Percentiles rank a stretch among this genome's conserved stretches.
Conservation (phyloP, 2,888 invertebrate genomes). For the Apodemia duryi region DNA sequence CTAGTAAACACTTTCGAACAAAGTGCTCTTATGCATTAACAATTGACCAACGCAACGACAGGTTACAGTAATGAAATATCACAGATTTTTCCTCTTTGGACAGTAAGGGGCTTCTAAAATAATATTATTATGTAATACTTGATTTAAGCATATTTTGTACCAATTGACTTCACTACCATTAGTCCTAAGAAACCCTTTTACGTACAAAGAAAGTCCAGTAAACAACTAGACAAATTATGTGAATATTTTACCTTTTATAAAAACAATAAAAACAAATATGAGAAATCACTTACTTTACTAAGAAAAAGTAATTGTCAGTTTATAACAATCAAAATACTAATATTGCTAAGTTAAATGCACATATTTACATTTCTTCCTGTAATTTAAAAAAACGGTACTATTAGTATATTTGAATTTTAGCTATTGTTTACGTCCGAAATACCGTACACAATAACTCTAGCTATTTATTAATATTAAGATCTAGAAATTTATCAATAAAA, state of each 20-base stretch:
- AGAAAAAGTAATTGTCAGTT: slow-evolving; percentile 63
- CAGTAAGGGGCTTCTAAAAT: slow-evolving; percentile 69
- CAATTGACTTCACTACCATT: slow-evolving; percentile 53
- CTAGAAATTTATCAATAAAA: slow-evolving; percentile 67
- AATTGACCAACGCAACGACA: slow-evolving; percentile 79
- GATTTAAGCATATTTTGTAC: slow-evolving; percentile 61
- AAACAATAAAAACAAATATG: slow-evolving; percentile 56
- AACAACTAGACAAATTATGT: slow-evolving; percentile 64
- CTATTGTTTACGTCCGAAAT: slow-evolving; percentile 47
- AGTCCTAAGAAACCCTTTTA: slow-evolving; percentile 65
- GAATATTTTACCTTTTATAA: slow-evolving; percentile 59
- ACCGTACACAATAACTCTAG: slow-evolving; percentile 52
- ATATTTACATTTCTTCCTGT: slow-evolving; percentile 65
- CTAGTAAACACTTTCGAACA: slow-evolving; percentile 58
- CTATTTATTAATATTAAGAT: slow-evolving; percentile 71
- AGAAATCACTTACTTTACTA: slow-evolving; percentile 67
- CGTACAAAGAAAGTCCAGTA: slow-evolving; percentile 70
- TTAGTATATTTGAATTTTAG: slow-evolving; percentile 49
- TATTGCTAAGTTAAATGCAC: slow-evolving; percentile 71
- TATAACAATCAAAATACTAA: slow-evolving; percentile 63
- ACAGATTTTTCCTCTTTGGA: slow-evolving; percentile 80
- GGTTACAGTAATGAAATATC: slow-evolving; percentile 77
- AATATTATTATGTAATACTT: slow-evolving; percentile 43
- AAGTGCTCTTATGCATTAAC: slow-evolving; percentile 72
- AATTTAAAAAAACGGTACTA: slow-evolving; percentile 54